phyloP scores from a whole-genome alignment of 2,888 invertebrate genomes.

The Oxytorus armatus region DNA sequence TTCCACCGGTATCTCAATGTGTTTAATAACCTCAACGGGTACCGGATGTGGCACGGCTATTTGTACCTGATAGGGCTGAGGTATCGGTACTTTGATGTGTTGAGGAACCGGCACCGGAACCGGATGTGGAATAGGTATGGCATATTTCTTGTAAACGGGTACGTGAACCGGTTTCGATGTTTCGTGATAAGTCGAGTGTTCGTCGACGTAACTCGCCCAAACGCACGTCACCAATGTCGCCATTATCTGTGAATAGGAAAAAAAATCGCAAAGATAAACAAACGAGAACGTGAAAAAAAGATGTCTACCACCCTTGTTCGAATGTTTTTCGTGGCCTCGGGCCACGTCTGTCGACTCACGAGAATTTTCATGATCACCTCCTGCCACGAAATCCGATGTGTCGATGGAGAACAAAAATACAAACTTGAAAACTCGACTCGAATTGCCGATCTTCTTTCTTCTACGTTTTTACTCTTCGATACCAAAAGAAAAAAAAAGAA shows the following conservation, averaged over 20 bases:
- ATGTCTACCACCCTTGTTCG: too few relatives aligned
- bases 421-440: too few relatives aligned
- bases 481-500: too few relatives aligned
- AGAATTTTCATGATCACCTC: constrained; percentile 79
- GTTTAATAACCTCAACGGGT: constrained; percentile 85
- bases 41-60: constrained; percentile 84
- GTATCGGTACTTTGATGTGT: constrained; percentile 86
- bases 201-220: constrained; percentile 77
- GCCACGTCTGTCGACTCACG: constrained; percentile 73
- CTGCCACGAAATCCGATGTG: too few relatives aligned
- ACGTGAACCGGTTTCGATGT: constrained; percentile 80
- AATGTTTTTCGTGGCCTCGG: too few relatives aligned
- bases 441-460: too few relatives aligned
- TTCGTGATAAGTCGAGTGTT: constrained; percentile 80
- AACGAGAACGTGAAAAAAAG: too few relatives aligned
- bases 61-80: constrained; percentile 87
- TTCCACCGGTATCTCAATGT: constrained; percentile 87
- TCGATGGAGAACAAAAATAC: too few relatives aligned
- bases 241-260: constrained; percentile 74
- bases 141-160: constrained; percentile 82
- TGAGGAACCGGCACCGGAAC: constrained; percentile 86
- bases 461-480: too few relatives aligned
- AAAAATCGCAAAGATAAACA: background rate
- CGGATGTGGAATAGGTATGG: constrained; percentile 87
- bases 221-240: constrained; percentile 71